Percentiles rank a stretch among this genome's conserved stretches.
Evolutionary conservation across 2,888 invertebrate genomes (phyloP).

Genomic region (Heliconius hortense): DNA sequence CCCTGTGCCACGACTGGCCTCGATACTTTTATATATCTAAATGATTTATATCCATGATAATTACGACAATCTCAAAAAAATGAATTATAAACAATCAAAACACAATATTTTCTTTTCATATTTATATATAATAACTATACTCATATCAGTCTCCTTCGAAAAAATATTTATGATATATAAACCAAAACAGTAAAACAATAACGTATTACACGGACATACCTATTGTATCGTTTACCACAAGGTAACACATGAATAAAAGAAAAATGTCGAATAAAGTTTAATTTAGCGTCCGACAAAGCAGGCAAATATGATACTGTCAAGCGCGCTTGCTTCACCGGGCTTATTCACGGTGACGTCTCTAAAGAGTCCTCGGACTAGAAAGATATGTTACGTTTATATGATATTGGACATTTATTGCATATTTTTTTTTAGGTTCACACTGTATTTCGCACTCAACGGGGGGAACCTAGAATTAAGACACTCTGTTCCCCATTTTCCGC

Average conservation of each 20-base stretch:
- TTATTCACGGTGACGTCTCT: conserved; percentile 70
- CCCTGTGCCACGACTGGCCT: no score
- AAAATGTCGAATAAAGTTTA: conserved; percentile 78
- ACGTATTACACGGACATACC: not conserved
- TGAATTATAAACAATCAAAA: not conserved
- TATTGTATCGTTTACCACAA: conserved; percentile 24
- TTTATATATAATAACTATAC: no score
- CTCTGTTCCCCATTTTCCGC: no score
- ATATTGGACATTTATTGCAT: not conserved
- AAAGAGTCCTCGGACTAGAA: conserved; percentile 45
- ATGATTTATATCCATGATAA: not conserved
- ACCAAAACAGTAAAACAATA: not conserved
- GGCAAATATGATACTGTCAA: conserved; percentile 73
- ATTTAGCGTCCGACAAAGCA: conserved; percentile 66
- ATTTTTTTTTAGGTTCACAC: not conserved
- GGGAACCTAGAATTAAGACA: no score
- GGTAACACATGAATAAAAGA: conserved; percentile 55
- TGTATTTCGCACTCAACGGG: no score
- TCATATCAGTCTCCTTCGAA: no score
- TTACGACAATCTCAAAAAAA: not conserved
- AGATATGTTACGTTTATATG: conserved; percentile 2
- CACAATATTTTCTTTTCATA: not conserved
- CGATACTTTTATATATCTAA: not conserved
- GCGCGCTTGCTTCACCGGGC: conserved; percentile 64
- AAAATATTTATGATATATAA: not conserved